Percentiles rank a stretch among this genome's conserved stretches.
Conservation (phyloP, 1,140 invertebrate species). For the Polypedilum pembai region DNA sequence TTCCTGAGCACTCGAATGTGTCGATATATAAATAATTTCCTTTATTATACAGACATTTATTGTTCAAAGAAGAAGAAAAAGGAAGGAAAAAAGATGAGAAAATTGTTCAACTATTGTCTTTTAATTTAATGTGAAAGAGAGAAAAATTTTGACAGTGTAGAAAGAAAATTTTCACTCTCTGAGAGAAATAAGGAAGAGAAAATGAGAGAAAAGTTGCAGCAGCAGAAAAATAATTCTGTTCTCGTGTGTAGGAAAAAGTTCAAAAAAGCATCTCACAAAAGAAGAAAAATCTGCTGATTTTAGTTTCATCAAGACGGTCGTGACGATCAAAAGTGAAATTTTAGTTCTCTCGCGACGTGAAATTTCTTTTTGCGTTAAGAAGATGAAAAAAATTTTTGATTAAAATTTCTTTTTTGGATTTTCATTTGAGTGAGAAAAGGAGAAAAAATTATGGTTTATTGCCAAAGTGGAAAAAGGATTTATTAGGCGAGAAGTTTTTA, state of each 20-base stretch:
- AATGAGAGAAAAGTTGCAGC: background rate
- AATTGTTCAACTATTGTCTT: too few relatives aligned
- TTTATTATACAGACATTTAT: constrained; percentile 1
- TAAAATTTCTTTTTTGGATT: too few relatives aligned
- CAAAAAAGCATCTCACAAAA: background rate
- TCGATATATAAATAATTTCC: constrained; percentile 19
- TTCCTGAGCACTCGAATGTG: constrained; percentile 9
- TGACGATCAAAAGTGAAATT: background rate
- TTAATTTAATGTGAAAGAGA: background rate
- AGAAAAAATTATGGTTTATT: too few relatives aligned
- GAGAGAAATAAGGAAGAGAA: background rate
- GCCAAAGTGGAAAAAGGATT: too few relatives aligned
- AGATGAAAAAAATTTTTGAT: background rate
- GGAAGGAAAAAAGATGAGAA: background rate
- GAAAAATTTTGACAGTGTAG: background rate
- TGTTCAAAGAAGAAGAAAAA: background rate
- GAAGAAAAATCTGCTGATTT: constrained; percentile 20
- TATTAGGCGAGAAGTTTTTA: too few relatives aligned
- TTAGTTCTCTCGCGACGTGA: background rate
- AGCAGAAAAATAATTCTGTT: background rate
- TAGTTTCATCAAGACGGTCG: constrained; percentile 21
- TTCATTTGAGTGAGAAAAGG: too few relatives aligned
- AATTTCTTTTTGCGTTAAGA: background rate
- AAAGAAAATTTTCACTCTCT: too few relatives aligned
- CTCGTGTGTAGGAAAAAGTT: background rate